A percentile compares a stretch with the other conserved stretches of the same genome.
Conservation (phyloP, 2,797 vertebrate species). For the Atherinosoma microstoma region DNA sequence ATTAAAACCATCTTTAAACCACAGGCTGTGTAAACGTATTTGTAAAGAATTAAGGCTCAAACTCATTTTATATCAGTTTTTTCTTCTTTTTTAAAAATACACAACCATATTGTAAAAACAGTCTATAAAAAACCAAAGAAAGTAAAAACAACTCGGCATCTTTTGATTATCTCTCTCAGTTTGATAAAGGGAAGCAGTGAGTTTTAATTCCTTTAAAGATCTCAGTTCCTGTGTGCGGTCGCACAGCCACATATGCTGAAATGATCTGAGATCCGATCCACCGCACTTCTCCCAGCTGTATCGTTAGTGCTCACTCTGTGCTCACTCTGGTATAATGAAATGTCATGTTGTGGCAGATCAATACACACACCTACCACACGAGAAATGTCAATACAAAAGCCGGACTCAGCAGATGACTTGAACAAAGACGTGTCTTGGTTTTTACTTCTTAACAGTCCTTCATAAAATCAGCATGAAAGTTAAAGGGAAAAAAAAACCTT, state of each 20-base stretch:
- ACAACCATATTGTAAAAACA: too few relatives aligned
- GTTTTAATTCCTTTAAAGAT: conserved; percentile 8
- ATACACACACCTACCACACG: conserved; percentile 33
- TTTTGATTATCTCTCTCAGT: neutral
- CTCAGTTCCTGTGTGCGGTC: neutral
- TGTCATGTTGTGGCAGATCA: conserved; percentile 34
- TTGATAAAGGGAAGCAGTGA: neutral
- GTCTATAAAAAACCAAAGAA: too few relatives aligned
- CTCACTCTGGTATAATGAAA: conserved; percentile 37
- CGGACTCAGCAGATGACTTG: neutral
- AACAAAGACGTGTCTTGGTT: neutral
- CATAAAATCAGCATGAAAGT: neutral
- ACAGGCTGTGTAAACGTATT: neutral
- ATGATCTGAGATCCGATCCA: conserved; percentile 15
- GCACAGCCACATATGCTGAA: conserved; percentile 9
- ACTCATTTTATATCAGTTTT: neutral
- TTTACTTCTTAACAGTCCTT: neutral
- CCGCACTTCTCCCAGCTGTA: conserved; percentile 29
- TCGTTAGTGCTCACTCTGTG: conserved; percentile 41
- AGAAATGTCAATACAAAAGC: conserved; percentile 37
- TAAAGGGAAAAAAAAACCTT: too few relatives aligned
- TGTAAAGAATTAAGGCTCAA: neutral
- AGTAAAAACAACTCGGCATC: neutral
- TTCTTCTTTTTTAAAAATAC: neutral
- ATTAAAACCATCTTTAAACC: neutral